Conservation (phyloP, 2,888 invertebrate species). For the Lordiphosa andalusiaca region DNA sequence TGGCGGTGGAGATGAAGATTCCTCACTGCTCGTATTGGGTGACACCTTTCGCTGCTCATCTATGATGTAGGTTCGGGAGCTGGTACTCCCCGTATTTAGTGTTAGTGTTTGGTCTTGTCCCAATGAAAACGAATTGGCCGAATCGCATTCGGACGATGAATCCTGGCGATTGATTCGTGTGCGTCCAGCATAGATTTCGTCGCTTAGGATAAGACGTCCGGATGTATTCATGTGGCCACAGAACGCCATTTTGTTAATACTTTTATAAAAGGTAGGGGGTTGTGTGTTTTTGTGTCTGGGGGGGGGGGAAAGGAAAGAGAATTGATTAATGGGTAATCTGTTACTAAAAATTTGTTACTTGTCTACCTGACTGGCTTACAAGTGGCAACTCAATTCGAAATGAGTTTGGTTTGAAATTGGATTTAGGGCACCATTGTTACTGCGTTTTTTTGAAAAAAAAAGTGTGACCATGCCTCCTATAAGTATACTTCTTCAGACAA, state of each 20-base stretch:
- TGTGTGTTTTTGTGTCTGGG: conserved; percentile 6
- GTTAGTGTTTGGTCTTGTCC: neutral
- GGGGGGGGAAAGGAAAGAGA: no score
- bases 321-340: neutral
- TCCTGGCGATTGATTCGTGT: neutral
- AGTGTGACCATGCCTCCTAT: no score
- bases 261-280: neutral
- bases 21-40: conserved; percentile 3
- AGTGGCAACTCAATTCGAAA: conserved; percentile 8
- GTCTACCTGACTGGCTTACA: conserved; percentile 4
- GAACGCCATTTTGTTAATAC: conserved; percentile 37
- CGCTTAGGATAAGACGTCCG: conserved; percentile 23
- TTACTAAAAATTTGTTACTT: conserved; percentile 7
- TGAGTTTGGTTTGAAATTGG: neutral
- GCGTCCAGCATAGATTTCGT: conserved; percentile 32
- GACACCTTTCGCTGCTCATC: neutral
- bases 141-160: conserved; percentile 8
- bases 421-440: neutral
- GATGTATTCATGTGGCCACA: conserved; percentile 26
- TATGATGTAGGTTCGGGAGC: conserved; percentile 4
- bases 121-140: neutral
- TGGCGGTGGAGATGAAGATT: conserved; percentile 7
- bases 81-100: neutral
- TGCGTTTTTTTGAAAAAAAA: neutral
- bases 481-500: no score